Base-by-base conservation (phyloP, 2,888 invertebrate species). In the Rhaphigaster nebulosa region DNA sequence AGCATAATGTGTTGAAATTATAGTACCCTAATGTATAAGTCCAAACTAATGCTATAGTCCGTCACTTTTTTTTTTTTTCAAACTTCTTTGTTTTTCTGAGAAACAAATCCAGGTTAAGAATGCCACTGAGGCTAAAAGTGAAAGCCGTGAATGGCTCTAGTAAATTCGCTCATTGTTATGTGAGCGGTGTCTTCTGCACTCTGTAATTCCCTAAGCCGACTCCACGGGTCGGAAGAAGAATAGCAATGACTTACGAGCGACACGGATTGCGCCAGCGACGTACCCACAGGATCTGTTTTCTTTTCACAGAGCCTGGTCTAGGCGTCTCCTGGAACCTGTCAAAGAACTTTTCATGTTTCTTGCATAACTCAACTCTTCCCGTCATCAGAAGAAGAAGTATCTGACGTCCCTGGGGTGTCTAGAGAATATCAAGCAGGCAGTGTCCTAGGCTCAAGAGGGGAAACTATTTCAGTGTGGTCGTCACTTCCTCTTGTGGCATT, bases 311-410 rank as follows among this genome's bases (percentile, higher is more conserved):
- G 10, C n/a, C n/a, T 18, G n/a, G 13, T 18, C 45, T 13, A 45
- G 45, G 84, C n/a, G 84, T 84, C 84, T 50, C 1, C 84, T 5
- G 12, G n/a, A 45, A 84, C n/a, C 45, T 41, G 84, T 50, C 26
- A n/a, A 84, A 84, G 84, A 84, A 84, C 84, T 23, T 41, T 50
- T 84, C 45, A 84, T 26, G 84, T 84, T 50, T 84, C 84, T 84
- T 84, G 45, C 84, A 84, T 84, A 84, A 84, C 45, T 84, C 45
- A 38, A 50, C 8, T 41, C 38, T 38, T 38, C 18, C 76, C 76
- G 38, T 80, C 38, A 80, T 23, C n/a, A n/a, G 84, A 84, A 84
- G 80, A 80, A 12, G 41, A 12, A 84, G 84, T 84, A 84, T 50
- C n/a, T 45, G 45, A 12, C 4, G 23, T 3, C 8, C 18, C 15